Percentiles rank a stretch among this genome's conserved stretches.
phyloP scores from a whole-genome alignment of 2,113 vertebrate species.

The Syngnathoides biaculeatus region DNA sequence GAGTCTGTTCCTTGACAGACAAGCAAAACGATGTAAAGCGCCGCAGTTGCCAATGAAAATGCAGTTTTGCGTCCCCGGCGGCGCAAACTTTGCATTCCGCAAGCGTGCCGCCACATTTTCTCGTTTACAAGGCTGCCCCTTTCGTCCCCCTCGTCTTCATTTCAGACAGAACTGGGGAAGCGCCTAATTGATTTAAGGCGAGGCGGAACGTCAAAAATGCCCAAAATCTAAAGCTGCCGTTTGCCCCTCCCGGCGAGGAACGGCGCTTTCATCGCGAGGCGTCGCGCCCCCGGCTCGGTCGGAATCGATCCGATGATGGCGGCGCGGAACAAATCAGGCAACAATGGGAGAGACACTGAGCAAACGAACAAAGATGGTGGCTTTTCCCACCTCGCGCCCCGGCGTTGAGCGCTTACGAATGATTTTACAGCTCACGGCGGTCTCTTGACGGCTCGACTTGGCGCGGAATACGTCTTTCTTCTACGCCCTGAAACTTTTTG shows the following conservation, averaged over 20 bases:
- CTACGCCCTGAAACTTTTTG: conserved; percentile 20
- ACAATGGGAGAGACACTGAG: conserved; percentile 9
- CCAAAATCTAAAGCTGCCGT: conserved; percentile 27
- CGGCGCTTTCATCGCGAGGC: conserved; percentile 29
- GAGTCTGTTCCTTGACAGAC: neutral
- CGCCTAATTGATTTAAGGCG: conserved; percentile 54
- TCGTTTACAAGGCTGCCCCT: conserved; percentile 34
- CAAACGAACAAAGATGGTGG: conserved; percentile 8
- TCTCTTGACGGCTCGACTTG: conserved; percentile 41
- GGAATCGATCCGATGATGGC: conserved; percentile 27
- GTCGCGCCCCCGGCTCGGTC: conserved; percentile 6
- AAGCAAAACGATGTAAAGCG: conserved; percentile 1
- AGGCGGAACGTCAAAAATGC: conserved; percentile 10
- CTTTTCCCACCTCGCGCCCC: conserved; percentile 9
- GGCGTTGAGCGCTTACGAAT: conserved; percentile 35
- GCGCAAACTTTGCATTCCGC: neutral
- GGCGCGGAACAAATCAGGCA: conserved; percentile 13
- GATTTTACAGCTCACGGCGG: conserved; percentile 36
- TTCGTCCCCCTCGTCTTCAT: conserved; percentile 36
- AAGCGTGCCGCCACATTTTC: conserved; percentile 10
- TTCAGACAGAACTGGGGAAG: conserved; percentile 17
- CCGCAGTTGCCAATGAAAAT: conserved; percentile 18
- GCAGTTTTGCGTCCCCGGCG: conserved; percentile 4
- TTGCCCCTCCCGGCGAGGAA: conserved; percentile 31
- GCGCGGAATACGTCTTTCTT: conserved; percentile 29